Base-by-base conservation (phyloP, 23 tunicate genomes). In the Halocynthia aurantium region DNA sequence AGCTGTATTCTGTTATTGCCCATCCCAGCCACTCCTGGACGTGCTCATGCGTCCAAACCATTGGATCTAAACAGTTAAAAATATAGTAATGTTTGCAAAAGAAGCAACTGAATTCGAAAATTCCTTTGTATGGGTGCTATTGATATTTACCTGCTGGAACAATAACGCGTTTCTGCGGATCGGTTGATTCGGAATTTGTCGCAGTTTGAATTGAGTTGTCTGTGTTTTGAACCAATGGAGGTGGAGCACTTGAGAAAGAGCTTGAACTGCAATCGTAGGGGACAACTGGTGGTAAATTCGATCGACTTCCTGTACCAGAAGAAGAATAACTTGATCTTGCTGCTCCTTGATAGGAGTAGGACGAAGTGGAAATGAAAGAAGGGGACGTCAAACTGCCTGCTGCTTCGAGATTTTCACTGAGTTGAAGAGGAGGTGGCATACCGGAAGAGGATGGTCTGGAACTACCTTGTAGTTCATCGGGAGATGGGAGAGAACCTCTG, bases 1-100 rank as follows among this genome's bases (percentile, higher is more conserved):
- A 77, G 22, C 57, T 82, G 70, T 92, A 92, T 69, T 92, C 98
- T 18, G 88, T 69, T 22, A 92, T 92, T 67, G 88, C 81, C 98
- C 98, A 92, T 55, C 89, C 98, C 44, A 86, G 88, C 98, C 98
- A 92, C 61, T 92, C 88, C 51, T 69, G 88, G 6, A 92, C 98
- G 73, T 92, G 92, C 66, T 74, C 81, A 22, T 76, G 50, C 7
- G 92, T 82, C 98, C 98, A 92, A 8, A 82, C 88, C 74, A 75
- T n/a, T 7, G 98, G 98, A 78, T 92, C 98, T 92, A 22, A 21
- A 57, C 18, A 13, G 40, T 50, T 20, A 0, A 51, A 5, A 50
- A 17, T 12, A 50, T 4, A 21, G 13, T 18, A 68, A 2, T 68
- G 13, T 68, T 68, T 18, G 22, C 44, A 52, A 20, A 31, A 20